Evolutionary conservation across 2,797 vertebrate genomes (phyloP).

Genomic region (Falco peregrinus): DNA sequence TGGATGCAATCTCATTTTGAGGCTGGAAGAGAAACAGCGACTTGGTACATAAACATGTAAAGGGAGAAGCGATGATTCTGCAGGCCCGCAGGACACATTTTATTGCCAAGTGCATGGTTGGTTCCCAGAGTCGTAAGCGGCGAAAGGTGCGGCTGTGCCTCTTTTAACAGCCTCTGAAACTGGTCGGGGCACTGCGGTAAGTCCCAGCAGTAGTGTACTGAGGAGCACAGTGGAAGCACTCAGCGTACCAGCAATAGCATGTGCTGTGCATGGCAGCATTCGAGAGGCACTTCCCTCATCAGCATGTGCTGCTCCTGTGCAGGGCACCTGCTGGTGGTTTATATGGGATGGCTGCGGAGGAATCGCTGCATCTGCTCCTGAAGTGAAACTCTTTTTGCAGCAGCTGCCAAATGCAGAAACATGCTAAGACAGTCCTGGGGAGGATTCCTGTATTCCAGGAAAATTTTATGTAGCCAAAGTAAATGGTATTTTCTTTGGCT

Average conservation of each 20-base stretch:
- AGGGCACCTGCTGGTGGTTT: accelerated
- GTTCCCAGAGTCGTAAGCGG: background rate
- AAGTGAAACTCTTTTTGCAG: background rate
- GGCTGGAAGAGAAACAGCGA: background rate
- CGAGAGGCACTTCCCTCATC: accelerated
- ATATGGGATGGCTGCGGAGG: accelerated
- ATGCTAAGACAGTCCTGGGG: background rate
- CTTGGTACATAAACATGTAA: accelerated
- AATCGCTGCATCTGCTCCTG: accelerated
- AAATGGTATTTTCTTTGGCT: background rate
- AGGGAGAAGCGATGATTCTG: background rate
- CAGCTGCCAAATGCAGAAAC: background rate
- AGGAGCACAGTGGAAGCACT: background rate
- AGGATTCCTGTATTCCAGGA: background rate
- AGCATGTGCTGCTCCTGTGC: accelerated
- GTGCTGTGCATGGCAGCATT: accelerated
- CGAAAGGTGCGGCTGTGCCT: accelerated
- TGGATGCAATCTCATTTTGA: background rate
- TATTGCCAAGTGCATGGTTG: background rate
- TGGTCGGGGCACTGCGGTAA: accelerated
- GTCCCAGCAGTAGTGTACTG: background rate
- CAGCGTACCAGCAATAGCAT: accelerated
- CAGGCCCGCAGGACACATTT: background rate
- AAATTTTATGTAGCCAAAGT: background rate
- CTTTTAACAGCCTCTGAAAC: background rate